Conservation (phyloP, 2,888 invertebrate genomes). For the Callyntrura sp. region DNA sequence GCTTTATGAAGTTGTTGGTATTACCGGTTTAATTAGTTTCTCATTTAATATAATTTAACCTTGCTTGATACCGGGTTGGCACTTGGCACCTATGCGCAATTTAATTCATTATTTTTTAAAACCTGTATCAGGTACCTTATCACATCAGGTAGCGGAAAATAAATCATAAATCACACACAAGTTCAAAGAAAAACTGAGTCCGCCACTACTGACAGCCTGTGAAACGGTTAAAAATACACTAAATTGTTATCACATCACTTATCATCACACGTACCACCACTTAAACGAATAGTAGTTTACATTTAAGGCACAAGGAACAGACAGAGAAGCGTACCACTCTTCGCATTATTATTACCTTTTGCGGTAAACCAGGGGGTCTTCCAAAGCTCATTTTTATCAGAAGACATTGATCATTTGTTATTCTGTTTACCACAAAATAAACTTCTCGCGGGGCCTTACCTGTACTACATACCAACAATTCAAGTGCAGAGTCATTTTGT, state of each 20-base stretch:
- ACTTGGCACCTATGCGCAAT: too few relatives aligned
- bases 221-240: not conserved
- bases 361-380: not conserved
- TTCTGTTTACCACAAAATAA: slow-evolving; percentile 24
- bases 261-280: too few relatives aligned
- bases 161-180: too few relatives aligned
- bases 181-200: too few relatives aligned
- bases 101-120: too few relatives aligned
- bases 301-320: not conserved
- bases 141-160: too few relatives aligned
- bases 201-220: too few relatives aligned
- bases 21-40: not conserved
- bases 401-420: slow-evolving; percentile 6
- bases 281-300: too few relatives aligned
- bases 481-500: not conserved
- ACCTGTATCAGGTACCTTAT: not conserved
- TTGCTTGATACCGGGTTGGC: too few relatives aligned
- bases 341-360: not conserved
- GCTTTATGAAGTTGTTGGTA: too few relatives aligned
- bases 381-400: not conserved
- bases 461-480: not conserved
- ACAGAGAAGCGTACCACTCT: not conserved
- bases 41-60: not conserved
- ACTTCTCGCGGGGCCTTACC: not conserved
- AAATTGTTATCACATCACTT: slow-evolving; percentile 4